Evolutionary conservation across 2,888 invertebrate genomes (phyloP), one percentile per base, ranked within the genome.

Genomic region (Dioctria rufipes): DNA sequence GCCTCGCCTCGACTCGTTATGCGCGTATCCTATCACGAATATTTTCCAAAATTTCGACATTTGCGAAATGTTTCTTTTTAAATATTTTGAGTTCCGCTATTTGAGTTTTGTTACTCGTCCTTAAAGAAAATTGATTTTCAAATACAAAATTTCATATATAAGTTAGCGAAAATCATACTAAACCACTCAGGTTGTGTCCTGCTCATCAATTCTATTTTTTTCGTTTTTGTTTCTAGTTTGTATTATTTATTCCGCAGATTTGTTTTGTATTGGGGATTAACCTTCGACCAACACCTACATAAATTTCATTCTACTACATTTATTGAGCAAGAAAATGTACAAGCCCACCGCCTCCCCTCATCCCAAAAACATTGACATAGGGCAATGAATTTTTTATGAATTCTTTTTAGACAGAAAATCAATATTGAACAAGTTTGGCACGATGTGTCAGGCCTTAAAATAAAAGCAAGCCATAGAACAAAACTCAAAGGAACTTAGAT

Each of bases 351-450:
- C 9, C 3, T 0, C 37, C 51, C 13, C 39, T 51, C 8, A 5
- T 25, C 73, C 25, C 46, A 37, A 49, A 54, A 54, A 54, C 43
- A 13, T 58, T 42, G 60, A 4, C 60, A 43, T 40, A 54, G 60
- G 25, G 71, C 58, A 60, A 58, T 75, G 73, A 58, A 75, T 75
- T 75, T 75, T 75, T 75, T 75, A 75, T 75, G 73, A 75, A 75
- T 75, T n/a, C n/a, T 43, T 66, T 67, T 46, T 67, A 60, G 73
- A 60, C 73, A 75, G 25, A 75, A 75, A 75, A 75, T 75, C 73
- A 42, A 75, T 75, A 46, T 9, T 40, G 49, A 75, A 75, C 73
- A 75, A 75, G 42, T 75, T 25, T 75, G 73, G 25, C 9, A 60
- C 73, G 13, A 60, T 75, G 73, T 75, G 73, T 42, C 60, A 75